A percentile compares a stretch with the other conserved stretches of the same genome.
Evolutionary conservation across 2,888 invertebrate genomes (phyloP).

Genomic region (Alcis repandata): DNA sequence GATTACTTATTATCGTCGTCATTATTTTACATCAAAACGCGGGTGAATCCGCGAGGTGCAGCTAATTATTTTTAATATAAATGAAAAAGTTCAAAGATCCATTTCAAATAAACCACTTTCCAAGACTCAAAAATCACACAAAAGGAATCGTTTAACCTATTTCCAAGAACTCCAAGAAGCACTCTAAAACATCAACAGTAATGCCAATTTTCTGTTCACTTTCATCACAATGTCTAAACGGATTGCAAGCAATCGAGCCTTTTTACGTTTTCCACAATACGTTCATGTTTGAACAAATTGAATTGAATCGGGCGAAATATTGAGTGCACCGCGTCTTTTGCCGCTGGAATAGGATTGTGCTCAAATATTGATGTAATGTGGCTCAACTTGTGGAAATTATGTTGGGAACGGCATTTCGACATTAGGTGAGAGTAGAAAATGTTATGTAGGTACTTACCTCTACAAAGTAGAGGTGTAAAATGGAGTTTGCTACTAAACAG

Average conservation of each 20-base stretch:
- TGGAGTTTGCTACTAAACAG: too few relatives aligned
- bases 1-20: too few relatives aligned
- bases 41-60: too few relatives aligned
- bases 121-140: background rate
- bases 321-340: slow-evolving; percentile 54
- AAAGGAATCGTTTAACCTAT: background rate
- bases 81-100: too few relatives aligned
- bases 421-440: slow-evolving; percentile 1
- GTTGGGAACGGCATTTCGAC: slow-evolving; percentile 5
- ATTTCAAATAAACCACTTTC: background rate
- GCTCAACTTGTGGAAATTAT: slow-evolving; percentile 14
- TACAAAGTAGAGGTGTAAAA: too few relatives aligned
- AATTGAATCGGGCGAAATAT: slow-evolving; percentile 60
- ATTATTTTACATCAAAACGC: too few relatives aligned
- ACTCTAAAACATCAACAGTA: slow-evolving; percentile 27
- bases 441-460: too few relatives aligned
- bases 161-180: slow-evolving; percentile 5
- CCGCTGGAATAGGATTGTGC: slow-evolving; percentile 53
- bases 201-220: slow-evolving; percentile 33
- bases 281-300: slow-evolving; percentile 59
- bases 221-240: slow-evolving; percentile 33
- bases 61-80: too few relatives aligned
- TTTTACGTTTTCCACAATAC: slow-evolving; percentile 37
- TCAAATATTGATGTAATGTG: slow-evolving; percentile 54
- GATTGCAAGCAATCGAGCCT: slow-evolving; percentile 39